Base-by-base conservation (phyloP, 2,888 invertebrate species). In the Drepanosiphum platanoidis region DNA sequence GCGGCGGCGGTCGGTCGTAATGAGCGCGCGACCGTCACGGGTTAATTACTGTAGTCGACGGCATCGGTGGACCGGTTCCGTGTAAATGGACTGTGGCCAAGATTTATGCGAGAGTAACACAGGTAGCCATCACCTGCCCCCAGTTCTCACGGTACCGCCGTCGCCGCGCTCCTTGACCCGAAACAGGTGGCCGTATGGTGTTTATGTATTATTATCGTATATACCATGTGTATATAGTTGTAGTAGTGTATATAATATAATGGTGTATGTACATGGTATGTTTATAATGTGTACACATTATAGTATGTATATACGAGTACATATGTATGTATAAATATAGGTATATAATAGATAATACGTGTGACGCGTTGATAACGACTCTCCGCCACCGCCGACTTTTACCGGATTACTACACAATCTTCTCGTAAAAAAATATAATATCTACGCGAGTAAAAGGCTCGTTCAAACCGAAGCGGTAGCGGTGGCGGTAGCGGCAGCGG, bases 101-200 rank as follows among this genome's bases (percentile, higher is more conserved):
- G 83, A 84, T 84, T 84, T 84, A 84, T 84, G 75, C 83, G 75
- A 84, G 83, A 84, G 83, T 84, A 84, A 84, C 75, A 84, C 83
- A 52, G 75, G 83, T 84, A 84, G 83, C 83, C 83, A 75, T 75
- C 83, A 79, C 86, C 78, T 79, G 86, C 86, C 42, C 30, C 9
- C n/a, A 46, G 79, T 86, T 78, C 86, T 78, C 86, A 86, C 78
- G 86, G 86, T 79, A 70, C 46, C 84, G 78, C 46, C 75, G 74
- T 75, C 66, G 77, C 30, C 68, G 78, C 79, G 79, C 86, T 84
- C 83, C 83, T 75, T 84, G 83, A 84, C 83, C 83, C 83, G 75
- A 66, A 84, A 84, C 83, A 84, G 83, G 83, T 84, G 83, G 74
- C 52, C 66, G 75, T 75, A 34, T 11, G 74, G 34, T 30, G 72